Base-by-base conservation (phyloP, 1,140 invertebrate species). In the Drosophila serrata region DNA sequence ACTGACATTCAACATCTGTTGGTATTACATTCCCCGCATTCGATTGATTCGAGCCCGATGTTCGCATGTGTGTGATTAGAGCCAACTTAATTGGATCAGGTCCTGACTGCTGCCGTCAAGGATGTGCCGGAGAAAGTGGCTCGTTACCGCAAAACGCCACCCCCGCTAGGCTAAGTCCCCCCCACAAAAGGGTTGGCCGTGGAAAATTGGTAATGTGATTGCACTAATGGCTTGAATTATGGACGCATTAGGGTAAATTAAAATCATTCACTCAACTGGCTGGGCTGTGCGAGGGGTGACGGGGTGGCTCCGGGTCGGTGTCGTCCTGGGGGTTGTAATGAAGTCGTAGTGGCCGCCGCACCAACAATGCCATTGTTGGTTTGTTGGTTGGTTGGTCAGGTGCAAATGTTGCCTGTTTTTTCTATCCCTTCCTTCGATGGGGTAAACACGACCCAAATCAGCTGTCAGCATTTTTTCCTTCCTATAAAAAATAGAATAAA, bases 171-270 rank as follows among this genome's bases (percentile, higher is more conserved):
- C 31, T 29, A 29, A 48, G 46, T 2, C 15, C 35, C 17, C 46
- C 12, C 13, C 3, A 33, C 3, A 33, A 87, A 90, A 80, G 84
- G 85, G 85, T 85, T 81, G 77, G 45, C 64, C 48, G 53, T 61
- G 61, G 81, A 90, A 82, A 74, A 82, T 90, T 80, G 80, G 76
- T 84, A 91, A 91, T 90, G 90, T 91, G 85, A 90, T 90, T 91
- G 85, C 86, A 84, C 76, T 91, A 91, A 90, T 91, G 90, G 90
- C 69, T 77, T 73, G 90, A 91, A 91, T 91, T 91, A 91, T 91
- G 81, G 79, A 91, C 90, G 90, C 90, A 91, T 91, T 91, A 91
- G 85, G 75, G 85, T 87, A 86, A 91, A 91, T 91, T 91, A 91
- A 91, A 91, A 91, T 90, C 82, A 67, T 86, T 70, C 79, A 86